Evolutionary conservation across 2,797 vertebrate species (phyloP), one percentile per base, ranked within the genome.

Genomic region (Hemibagrus guttatus): DNA sequence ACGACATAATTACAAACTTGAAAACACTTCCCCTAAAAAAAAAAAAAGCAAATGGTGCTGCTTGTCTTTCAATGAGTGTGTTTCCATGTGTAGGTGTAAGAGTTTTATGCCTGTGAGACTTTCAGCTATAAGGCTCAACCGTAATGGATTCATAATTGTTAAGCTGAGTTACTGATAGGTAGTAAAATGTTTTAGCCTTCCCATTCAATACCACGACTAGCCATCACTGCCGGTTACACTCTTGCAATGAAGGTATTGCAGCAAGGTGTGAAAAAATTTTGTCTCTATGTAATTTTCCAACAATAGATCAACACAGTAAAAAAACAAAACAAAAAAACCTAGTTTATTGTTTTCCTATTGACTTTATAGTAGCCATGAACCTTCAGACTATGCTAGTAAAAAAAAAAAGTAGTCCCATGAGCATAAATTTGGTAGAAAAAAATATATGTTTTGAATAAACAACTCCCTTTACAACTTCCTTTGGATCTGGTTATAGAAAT

Each of bases 141-240:
- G 13, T 64, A 64, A 81, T 64, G 8, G 61, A 81, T 66, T 49
- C 59, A 66, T 81, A 64, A 81, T 66, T 49, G 26, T 81, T 66
- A 66, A 64, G 39, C 35, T 80, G 35, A 81, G 23, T n/a, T 81
- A 63, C 35, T 81, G 79, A 81, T 63, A 63, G 26, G 42, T 64
- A 59, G 56, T 80, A 39, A 59, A 81, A 28, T 12, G 26, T 81
- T 66, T 64, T 81, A 66, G 16, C 17, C 17, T 16, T 66, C 80
- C n/a, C 8, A 52, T 81, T 66, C 14, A 64, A 64, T 64, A 64
- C 19, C 7, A 64, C 5, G 14, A 81, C 35, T 6, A 61, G 35
- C 13, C 12, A 8, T 81, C 79, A 28, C 59, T 46, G 58, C 46
- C 59, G 63, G 14, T 39, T 63, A 63, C 59, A 64, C 59, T 61